phyloP scores from a whole-genome alignment of 2,797 vertebrate genomes.

The Enteromius argenteus region DNA sequence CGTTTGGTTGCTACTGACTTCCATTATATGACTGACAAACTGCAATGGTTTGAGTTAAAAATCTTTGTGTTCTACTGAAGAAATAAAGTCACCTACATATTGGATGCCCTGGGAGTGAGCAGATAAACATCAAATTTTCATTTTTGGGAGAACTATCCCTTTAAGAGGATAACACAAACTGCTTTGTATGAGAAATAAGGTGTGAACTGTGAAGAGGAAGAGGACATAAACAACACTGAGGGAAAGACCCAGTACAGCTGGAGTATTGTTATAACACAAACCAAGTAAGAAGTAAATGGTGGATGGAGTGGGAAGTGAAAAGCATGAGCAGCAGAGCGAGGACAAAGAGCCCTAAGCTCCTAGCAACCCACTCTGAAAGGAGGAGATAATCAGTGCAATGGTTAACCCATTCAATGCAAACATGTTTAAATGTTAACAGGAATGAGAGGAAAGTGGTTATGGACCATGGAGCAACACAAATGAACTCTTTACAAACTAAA shows the following conservation, averaged over 20 bases:
- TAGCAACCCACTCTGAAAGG: not conserved
- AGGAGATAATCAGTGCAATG: not conserved
- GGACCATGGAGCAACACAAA: not conserved
- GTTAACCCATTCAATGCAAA: not conserved
- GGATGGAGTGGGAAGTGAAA: not conserved
- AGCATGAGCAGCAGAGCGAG: slow-evolving; percentile 15
- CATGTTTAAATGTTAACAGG: not conserved
- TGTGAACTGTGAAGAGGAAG: not conserved
- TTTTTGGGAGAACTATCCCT: too few species aligned
- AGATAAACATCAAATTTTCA: too few species aligned
- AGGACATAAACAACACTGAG: not conserved
- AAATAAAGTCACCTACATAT: too few species aligned
- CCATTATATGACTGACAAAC: too few species aligned
- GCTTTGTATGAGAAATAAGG: not conserved
- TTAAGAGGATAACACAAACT: not conserved
- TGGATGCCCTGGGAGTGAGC: too few species aligned
- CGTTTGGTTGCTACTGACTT: too few species aligned
- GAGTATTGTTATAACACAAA: slow-evolving; percentile 5
- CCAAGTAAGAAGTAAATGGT: not conserved
- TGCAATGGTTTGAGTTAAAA: too few species aligned
- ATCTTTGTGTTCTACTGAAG: too few species aligned
- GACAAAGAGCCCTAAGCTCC: slow-evolving; percentile 33
- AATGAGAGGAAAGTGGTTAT: not conserved
- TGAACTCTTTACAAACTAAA: not conserved
- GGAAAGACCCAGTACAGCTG: not conserved